phyloP scores from a whole-genome alignment of 2,113 vertebrate species.

The Cyprinodon variegatus region DNA sequence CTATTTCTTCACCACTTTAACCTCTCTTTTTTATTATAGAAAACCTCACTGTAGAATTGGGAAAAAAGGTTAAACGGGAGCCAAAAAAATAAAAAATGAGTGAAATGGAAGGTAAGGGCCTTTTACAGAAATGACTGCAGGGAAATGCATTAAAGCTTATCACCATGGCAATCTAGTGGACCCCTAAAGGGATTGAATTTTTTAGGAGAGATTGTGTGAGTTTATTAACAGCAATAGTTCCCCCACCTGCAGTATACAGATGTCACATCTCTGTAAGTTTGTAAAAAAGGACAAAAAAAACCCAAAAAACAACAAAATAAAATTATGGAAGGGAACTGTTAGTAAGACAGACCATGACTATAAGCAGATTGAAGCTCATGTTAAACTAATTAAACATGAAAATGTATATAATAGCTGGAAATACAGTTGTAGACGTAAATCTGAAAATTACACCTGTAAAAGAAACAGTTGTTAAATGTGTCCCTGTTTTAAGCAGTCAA shows the following conservation, averaged over 20 bases:
- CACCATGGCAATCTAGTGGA: constrained; percentile 25
- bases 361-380: not conserved
- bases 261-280: not conserved
- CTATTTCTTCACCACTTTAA: not conserved
- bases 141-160: constrained; percentile 15
- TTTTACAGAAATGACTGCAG: constrained; percentile 28
- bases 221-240: not conserved
- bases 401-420: not conserved
- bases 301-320: no score
- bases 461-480: no score
- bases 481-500: not conserved
- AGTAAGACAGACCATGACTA: not conserved
- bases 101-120: constrained; percentile 11
- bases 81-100: not conserved
- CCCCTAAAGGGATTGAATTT: constrained; percentile 6
- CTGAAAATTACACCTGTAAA: not conserved
- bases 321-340: not conserved
- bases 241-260: not conserved
- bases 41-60: not conserved
- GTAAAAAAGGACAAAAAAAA: not conserved
- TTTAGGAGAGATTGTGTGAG: not conserved
- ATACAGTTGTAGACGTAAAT: not conserved
- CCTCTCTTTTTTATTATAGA: not conserved
- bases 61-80: not conserved
- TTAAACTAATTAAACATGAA: not conserved